These are phyloP conservation scores for Tetragnatha versicolor DNA, from an alignment of 1,140 invertebrate genomes.

Conservation along the genomic window DNA sequence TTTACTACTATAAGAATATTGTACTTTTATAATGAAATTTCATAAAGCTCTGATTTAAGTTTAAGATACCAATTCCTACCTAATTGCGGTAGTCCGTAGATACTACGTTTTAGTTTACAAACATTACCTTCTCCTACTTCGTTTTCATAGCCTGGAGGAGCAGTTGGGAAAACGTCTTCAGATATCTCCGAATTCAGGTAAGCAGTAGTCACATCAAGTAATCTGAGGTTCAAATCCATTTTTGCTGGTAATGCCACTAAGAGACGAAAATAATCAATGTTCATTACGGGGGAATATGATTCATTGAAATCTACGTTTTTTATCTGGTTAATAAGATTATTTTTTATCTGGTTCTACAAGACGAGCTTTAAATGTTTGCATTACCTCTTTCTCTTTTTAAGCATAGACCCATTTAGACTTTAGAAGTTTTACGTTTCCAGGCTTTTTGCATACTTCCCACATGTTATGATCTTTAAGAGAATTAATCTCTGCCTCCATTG, in stretches of 20 bases:
- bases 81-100: background rate
- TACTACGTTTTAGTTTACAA: background rate
- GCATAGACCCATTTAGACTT: background rate
- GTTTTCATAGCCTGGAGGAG: background rate
- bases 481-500: background rate
- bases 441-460: background rate
- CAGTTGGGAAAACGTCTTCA: background rate
- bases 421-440: background rate
- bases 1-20: no score
- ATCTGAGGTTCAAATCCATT: background rate
- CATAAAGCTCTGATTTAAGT: background rate
- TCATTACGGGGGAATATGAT: background rate
- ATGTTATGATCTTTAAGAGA: background rate
- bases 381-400: background rate
- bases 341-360: background rate
- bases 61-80: background rate
- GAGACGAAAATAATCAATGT: background rate
- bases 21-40: no score
- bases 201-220: background rate
- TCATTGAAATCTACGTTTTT: background rate
- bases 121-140: background rate
- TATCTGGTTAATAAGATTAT: background rate
- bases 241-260: background rate
- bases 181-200: background rate
- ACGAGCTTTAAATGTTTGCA: background rate